Evolutionary conservation across 2,888 invertebrate species (phyloP), one percentile per base, ranked within the genome.

Genomic region (Brachyptera risi): DNA sequence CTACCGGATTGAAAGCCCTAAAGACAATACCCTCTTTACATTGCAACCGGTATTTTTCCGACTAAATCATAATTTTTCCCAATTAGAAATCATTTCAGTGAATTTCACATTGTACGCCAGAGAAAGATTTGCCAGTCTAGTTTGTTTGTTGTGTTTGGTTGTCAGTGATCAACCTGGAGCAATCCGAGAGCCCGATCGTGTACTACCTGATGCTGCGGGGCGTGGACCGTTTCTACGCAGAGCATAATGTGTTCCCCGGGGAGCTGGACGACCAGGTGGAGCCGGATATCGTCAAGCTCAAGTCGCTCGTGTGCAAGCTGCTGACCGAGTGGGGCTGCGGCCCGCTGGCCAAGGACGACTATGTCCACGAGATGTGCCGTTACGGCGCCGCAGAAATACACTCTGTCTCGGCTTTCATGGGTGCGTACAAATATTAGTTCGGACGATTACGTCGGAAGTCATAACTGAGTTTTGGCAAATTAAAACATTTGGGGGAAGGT

Each of bases 341-440:
- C 17, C 84, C 87, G 37, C 72, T 81, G 17, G 81, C 90, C 40
- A 91, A 92, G 73, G 97, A 97, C 76, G 96, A 97, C 74, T 89
- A 90, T 70, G 85, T 96, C 27, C 96, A 96, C 75, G 97, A 96
- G 78, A 88, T 96, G 78, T 94, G 93, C 72, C 84, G 96, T 31
- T 97, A 93, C 76, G 98, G 97, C 11, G 96, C 94, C 9, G 86
- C 92, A 9, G 97, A 99, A 76, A 79, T 98, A 63, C 98, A 98
- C 75, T 90, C 94, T 27, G 85, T 98, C 11, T 94, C 97, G 11
- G 90, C 98, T 4, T 92, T 92, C 73, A 79, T 96, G 67, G 88
- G 87, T 81, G 72, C 71, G 64, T 54, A n/a, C n/a, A n/a, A n/a
- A n/a, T n/a, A n/a, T n/a, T n/a, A n/a, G n/a, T n/a, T n/a, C n/a